Base-by-base conservation (phyloP, 2,888 invertebrate genomes). In the Cheilosia grossa region DNA sequence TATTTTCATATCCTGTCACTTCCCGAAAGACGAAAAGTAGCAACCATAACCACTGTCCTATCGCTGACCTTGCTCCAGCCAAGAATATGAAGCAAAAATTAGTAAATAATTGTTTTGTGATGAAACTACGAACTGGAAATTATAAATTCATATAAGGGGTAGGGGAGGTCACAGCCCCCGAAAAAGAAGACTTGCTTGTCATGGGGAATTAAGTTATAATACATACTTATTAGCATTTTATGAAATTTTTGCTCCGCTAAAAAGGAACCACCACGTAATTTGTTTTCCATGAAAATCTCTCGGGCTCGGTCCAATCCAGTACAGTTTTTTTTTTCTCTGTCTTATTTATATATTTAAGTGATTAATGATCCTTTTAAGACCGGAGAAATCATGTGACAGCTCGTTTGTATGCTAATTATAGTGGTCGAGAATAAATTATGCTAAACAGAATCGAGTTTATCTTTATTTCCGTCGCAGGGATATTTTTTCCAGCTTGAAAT, bases 181-280 rank as follows among this genome's bases (percentile, higher is more conserved):
- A 37, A 37, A 19, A 54, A 10, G n/a, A 61, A n/a, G 24, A 37
- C 47, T 56, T 17, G 3, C 56, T 42, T 81, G 81, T 81, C 63
- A 81, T 74, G 75, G 81, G 75, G 53, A 80, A 81, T 81, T 75
- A 75, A 81, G 75, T 81, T 75, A 81, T n/a, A n/a, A n/a, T n/a
- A 81, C 69, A 81, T 33, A 69, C 81, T 75, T 75, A 81, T 81
- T 75, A 81, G 81, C 81, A 81, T 81, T 74, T 81, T 81, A 81
- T 75, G 69, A 81, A 75, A 56, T 81, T 81, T 81, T 75, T 56
- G 67, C 56, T 56, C 15, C 54, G 63, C 67, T 81, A 63, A 69
- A 63, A 75, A 67, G 66, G 63, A 69, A 69, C 75, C 56, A 64
- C 27, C 54, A 47, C 44, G 54, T 69, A 47, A 69, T 54, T 33